Evolutionary conservation across 1,140 invertebrate species (phyloP).

Genomic region (Drosophila funebris): DNA sequence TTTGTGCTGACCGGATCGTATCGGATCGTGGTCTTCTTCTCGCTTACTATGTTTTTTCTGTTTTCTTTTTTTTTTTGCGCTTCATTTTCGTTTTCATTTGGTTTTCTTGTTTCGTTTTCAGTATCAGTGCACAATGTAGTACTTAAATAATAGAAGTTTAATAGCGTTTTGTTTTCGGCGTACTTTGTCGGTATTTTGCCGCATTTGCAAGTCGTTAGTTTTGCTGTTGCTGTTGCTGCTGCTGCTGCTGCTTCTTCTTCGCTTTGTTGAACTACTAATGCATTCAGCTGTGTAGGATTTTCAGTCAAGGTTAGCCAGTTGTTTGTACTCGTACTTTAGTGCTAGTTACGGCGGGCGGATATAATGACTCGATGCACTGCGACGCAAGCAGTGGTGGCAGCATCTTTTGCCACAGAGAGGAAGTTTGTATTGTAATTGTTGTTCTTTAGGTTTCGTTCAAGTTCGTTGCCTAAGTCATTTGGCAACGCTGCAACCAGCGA

Average conservation of each 20-base stretch:
- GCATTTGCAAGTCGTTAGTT: slow-evolving; percentile 67
- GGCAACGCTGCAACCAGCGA: slow-evolving; percentile 41
- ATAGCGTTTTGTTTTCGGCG: slow-evolving; percentile 74
- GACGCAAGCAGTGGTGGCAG: slow-evolving; percentile 12
- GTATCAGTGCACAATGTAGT: slow-evolving; percentile 81
- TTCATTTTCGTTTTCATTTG: slow-evolving; percentile 12
- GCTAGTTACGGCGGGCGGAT: slow-evolving; percentile 63
- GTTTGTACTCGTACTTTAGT: slow-evolving; percentile 34
- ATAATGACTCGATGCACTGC: slow-evolving; percentile 78
- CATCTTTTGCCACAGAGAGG: slow-evolving; percentile 48
- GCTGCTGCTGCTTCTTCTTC: slow-evolving; percentile 19
- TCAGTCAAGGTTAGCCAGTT: slow-evolving; percentile 81
- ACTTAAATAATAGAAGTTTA: slow-evolving; percentile 83
- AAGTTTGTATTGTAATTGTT: slow-evolving; percentile 75
- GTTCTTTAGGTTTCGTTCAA: slow-evolving; percentile 68
- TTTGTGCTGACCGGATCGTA: slow-evolving; percentile 35
- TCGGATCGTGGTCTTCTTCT: slow-evolving; percentile 16
- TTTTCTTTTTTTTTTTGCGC: slow-evolving; percentile 1
- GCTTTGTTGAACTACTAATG: slow-evolving; percentile 80
- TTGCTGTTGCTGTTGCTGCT: slow-evolving; percentile 19
- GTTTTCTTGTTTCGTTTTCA: slow-evolving; percentile 58
- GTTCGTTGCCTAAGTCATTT: slow-evolving; percentile 78
- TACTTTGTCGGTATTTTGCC: slow-evolving; percentile 55
- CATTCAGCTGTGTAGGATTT: slow-evolving; percentile 83
- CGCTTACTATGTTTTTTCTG: slow-evolving; percentile 12